Evolutionary conservation across 2,113 vertebrate species (phyloP), one percentile per base, ranked within the genome.

Genomic region (Herpailurus yagouaroundi): DNA sequence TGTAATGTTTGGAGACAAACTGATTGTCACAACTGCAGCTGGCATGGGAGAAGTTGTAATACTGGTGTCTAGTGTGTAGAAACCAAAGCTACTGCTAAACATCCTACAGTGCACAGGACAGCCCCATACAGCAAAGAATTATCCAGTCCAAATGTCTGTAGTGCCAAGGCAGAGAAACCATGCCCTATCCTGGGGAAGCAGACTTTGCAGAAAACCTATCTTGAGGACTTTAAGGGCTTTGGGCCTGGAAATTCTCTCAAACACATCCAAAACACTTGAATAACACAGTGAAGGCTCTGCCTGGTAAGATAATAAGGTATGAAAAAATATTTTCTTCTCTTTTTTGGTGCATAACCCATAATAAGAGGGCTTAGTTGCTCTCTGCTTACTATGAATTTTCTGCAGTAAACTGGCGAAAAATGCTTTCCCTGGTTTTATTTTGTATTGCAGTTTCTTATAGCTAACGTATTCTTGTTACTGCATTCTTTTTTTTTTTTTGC

Each of bases 301-400:
- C 41, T 94, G 31, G 64, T 96, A 50, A 91, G 93, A 96, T 14
- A 87, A 77, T 80, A n/a, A 93, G 25, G 10, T 63, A 69, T 77
- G 57, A 63, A 81, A 95, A 95, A 19, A 1, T 13, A 48, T 31
- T 66, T 55, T 76, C 21, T 64, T 57, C 25, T 88, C 19, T 73
- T 55, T 85, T 60, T 50, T 52, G 0, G 52, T 94, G 27, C 5
- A 71, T 84, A 81, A 77, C 33, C 69, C 69, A 73, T 18, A 84
- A 25, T 79, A 41, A 80, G 36, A 88, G 15, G 38, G 57, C 48
- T 94, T 76, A 82, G 60, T 38, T 86, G 36, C 7, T 83, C 14
- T 84, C 18, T 84, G 41, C n/a, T 84, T 89, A 68, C 74, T 93
- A 8, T 74, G 45, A 33, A 45, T 60, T 76, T 96, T 79, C 55